Evolutionary conservation across 2,888 invertebrate genomes (phyloP).

Genomic region (Steinernema carpocapsae): DNA sequence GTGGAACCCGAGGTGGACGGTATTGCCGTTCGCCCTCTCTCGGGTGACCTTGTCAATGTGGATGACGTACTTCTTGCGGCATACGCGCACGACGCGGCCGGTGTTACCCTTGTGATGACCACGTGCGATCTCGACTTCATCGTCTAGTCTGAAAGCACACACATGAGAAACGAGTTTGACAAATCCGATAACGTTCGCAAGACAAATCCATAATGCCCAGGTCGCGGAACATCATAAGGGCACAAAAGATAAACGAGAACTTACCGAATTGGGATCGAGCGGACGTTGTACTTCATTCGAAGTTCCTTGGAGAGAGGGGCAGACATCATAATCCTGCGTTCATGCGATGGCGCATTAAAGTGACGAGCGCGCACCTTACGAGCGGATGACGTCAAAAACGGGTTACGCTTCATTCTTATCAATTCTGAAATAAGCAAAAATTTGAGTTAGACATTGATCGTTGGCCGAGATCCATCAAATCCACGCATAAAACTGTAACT

Average conservation of each 20-base stretch:
- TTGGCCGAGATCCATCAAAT: too few relatives aligned
- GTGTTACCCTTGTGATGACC: slow-evolving; percentile 98
- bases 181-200: too few relatives aligned
- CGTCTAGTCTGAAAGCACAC: too few relatives aligned
- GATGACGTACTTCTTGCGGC: slow-evolving; percentile 95
- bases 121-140: slow-evolving; percentile 78
- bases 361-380: slow-evolving; percentile 96
- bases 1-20: slow-evolving; percentile 95
- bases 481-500: too few relatives aligned
- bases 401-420: slow-evolving; percentile 84
- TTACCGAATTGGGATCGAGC: slow-evolving; percentile 87
- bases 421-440: too few relatives aligned
- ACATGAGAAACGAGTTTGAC: too few relatives aligned
- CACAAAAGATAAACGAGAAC: too few relatives aligned
- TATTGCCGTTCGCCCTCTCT: slow-evolving; percentile 96
- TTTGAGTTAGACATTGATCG: too few relatives aligned
- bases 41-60: slow-evolving; percentile 97
- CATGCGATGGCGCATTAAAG: slow-evolving; percentile 95
- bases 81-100: slow-evolving; percentile 87
- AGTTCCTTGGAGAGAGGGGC: slow-evolving; percentile 94
- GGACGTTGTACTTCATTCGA: slow-evolving; percentile 92
- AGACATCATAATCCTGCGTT: slow-evolving; percentile 83
- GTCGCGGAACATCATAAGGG: too few relatives aligned
- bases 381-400: slow-evolving; percentile 86
- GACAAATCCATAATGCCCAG: too few relatives aligned